Percentiles rank a stretch among this genome's conserved stretches.
These are phyloP conservation scores for Hiodon tergisus DNA, from an alignment of 2,113 vertebrate genomes.

Conservation along the genomic window DNA sequence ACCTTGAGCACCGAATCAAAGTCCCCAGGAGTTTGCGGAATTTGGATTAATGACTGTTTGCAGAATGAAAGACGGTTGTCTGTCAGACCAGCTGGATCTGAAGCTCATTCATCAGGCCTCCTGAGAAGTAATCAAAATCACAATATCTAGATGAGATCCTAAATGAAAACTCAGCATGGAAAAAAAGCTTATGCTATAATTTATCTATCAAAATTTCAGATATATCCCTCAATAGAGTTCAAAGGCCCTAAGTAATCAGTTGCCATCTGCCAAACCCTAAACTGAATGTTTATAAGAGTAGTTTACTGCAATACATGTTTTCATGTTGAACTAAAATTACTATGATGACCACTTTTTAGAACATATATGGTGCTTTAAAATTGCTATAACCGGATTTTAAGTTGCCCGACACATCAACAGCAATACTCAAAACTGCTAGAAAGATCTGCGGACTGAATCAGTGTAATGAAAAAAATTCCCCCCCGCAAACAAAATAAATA, in stretches of 20 bases:
- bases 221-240: background rate
- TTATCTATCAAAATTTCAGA: background rate
- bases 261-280: background rate
- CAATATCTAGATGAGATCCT: background rate
- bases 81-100: constrained; percentile 25
- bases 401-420: too few species aligned
- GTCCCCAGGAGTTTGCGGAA: background rate
- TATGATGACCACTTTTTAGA: too few species aligned
- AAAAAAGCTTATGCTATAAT: background rate
- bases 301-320: too few species aligned
- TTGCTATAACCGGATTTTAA: too few species aligned
- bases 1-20: background rate
- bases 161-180: background rate
- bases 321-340: too few species aligned
- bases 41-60: constrained; percentile 28
- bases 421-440: too few species aligned
- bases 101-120: constrained; percentile 24
- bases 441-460: too few species aligned
- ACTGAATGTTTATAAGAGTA: too few species aligned
- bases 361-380: too few species aligned
- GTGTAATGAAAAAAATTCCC: too few species aligned
- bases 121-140: constrained; percentile 9
- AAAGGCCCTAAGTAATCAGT: background rate
- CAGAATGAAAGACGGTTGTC: constrained; percentile 29
- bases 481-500: too few species aligned